Evolutionary conservation across 2,797 vertebrate species (phyloP).

Genomic region (Peromyscus attwateri): DNA sequence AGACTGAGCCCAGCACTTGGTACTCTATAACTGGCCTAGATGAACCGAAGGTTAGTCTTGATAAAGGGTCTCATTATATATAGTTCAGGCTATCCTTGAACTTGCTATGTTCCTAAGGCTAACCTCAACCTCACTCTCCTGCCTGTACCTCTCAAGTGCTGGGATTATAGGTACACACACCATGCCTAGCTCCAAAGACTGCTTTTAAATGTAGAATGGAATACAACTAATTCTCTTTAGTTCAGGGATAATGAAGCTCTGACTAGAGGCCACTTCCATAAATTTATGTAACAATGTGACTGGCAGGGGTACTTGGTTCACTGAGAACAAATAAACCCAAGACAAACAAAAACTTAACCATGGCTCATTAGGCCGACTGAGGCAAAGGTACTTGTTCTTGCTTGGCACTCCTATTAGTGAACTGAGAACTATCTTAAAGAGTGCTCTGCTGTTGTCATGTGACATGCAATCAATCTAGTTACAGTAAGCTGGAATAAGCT

Average conservation of each 20-base stretch:
- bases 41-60: not conserved
- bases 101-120: not conserved
- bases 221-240: slow-evolving; percentile 21
- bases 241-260: not conserved
- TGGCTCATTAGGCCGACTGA: slow-evolving; percentile 50
- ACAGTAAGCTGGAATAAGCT: not conserved
- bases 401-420: not conserved
- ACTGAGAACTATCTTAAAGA: slow-evolving; percentile 47
- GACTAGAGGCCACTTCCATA: not conserved
- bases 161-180: not conserved
- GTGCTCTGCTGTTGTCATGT: not conserved
- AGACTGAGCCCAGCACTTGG: not conserved
- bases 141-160: not conserved
- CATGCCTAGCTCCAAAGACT: not conserved
- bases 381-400: not conserved
- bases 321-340: slow-evolving; percentile 50
- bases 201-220: slow-evolving; percentile 39
- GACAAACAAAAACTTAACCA: slow-evolving; percentile 45
- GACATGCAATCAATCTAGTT: slow-evolving; percentile 25
- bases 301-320: slow-evolving; percentile 7
- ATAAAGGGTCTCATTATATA: not conserved
- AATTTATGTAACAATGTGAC: not conserved
- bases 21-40: not conserved
- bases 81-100: not conserved
- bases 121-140: not conserved